Percentiles rank a stretch among this genome's conserved stretches.
These are phyloP conservation scores for Eremophila alpestris DNA, from an alignment of 2,797 vertebrate species.

Conservation along the genomic window DNA sequence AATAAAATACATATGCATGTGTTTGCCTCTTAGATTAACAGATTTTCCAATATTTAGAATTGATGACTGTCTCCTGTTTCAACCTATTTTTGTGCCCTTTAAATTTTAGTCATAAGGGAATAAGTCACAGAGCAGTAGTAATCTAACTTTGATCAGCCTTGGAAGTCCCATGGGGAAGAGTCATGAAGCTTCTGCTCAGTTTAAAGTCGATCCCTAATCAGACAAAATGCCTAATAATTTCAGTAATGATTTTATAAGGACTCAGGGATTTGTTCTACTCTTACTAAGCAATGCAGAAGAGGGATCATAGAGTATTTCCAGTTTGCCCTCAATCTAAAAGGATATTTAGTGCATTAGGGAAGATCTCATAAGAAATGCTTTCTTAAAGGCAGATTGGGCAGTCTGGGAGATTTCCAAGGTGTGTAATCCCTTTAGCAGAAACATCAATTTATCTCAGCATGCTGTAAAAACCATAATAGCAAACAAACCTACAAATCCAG, in stretches of 20 bases:
- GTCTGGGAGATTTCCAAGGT: not conserved
- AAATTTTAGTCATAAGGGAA: not conserved
- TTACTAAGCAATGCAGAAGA: slow-evolving; percentile 5
- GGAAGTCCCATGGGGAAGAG: not conserved
- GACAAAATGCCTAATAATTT: slow-evolving; percentile 36
- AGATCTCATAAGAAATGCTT: slow-evolving; percentile 23
- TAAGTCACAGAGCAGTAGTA: slow-evolving; percentile 8
- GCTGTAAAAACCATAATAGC: slow-evolving; percentile 37
- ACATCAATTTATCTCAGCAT: slow-evolving; percentile 56
- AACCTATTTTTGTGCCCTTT: not conserved
- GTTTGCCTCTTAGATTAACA: not conserved
- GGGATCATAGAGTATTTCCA: not conserved
- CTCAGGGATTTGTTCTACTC: not conserved
- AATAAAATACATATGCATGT: not conserved
- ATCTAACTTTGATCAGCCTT: slow-evolving; percentile 18
- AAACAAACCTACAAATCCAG: slow-evolving; percentile 53
- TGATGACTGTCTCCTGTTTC: not conserved
- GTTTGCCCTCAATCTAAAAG: not conserved
- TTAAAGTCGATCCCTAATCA: slow-evolving; percentile 3
- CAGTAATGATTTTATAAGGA: slow-evolving; percentile 38
- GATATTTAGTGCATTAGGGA: slow-evolving; percentile 1
- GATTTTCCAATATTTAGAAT: not conserved
- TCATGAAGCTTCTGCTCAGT: slow-evolving; percentile 21
- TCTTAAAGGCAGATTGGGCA: slow-evolving; percentile 24
- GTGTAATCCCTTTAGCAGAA: slow-evolving; percentile 52